These are phyloP conservation scores for Palythoa caribaeorum DNA, from an alignment of 92 coral and sea anemone species.

Conservation along the genomic window DNA sequence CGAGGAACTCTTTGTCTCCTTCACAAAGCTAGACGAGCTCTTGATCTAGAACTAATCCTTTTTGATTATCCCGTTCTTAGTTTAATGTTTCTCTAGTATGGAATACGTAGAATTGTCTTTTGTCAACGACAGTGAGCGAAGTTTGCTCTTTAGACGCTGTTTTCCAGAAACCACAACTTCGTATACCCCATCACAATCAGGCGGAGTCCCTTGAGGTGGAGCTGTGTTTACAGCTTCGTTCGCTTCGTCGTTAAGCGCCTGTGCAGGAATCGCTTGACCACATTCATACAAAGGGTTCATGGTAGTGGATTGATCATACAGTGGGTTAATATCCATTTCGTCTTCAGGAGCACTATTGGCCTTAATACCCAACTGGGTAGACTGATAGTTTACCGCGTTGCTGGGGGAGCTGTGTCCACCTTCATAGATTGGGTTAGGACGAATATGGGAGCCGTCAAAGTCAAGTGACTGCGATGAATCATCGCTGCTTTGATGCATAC, in stretches of 20 bases:
- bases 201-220: background rate
- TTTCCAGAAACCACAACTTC: background rate
- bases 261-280: background rate
- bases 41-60: no score
- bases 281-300: conserved; percentile 26
- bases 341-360: conserved; percentile 12
- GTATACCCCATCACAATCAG: background rate
- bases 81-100: background rate
- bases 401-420: background rate
- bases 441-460: background rate
- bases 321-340: background rate
- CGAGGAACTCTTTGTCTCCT: no score
- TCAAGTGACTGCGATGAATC: background rate
- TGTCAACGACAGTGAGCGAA: conserved; percentile 23
- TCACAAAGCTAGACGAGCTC: no score
- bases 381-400: background rate
- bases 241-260: background rate
- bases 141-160: background rate
- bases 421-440: conserved; percentile 19
- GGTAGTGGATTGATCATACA: background rate
- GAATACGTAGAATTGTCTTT: conserved; percentile 15
- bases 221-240: background rate
- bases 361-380: background rate
- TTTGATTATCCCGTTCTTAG: no score
- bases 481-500: background rate